Conservation (phyloP, 2,113 vertebrate genomes). For the Clarias gariepinus region DNA sequence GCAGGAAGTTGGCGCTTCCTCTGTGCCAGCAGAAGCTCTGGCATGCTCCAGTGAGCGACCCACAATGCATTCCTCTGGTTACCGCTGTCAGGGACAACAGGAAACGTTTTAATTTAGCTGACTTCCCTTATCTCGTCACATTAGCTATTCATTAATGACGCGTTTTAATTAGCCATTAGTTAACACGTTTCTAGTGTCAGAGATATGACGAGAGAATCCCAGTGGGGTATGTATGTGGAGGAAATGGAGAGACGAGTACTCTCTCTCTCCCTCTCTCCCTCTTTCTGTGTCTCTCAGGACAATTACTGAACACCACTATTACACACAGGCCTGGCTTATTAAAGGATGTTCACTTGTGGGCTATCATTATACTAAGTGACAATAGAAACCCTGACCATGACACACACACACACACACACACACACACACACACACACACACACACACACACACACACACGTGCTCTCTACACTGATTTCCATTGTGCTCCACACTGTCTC, state of each 20-base stretch:
- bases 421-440: slow-evolving; percentile 33
- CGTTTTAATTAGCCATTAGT: slow-evolving; percentile 80
- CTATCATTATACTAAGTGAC: slow-evolving; percentile 70
- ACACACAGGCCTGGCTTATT: slow-evolving; percentile 64
- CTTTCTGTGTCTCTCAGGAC: slow-evolving; percentile 54
- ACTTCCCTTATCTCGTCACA: slow-evolving; percentile 67
- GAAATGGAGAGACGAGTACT: slow-evolving; percentile 35
- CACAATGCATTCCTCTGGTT: slow-evolving; percentile 47
- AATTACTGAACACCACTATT: slow-evolving; percentile 65
- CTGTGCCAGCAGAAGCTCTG: slow-evolving; percentile 14
- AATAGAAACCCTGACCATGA: slow-evolving; percentile 67
- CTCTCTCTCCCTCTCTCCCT: slow-evolving; percentile 24
- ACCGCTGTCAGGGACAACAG: slow-evolving; percentile 56
- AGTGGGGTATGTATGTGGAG: slow-evolving; percentile 45
- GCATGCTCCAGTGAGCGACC: slow-evolving; percentile 19
- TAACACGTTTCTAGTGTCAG: slow-evolving; percentile 72
- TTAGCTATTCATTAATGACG: slow-evolving; percentile 72
- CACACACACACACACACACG: slow-evolving; percentile 31
- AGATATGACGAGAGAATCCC: slow-evolving; percentile 65
- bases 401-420: slow-evolving; percentile 39
- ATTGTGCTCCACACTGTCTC: slow-evolving; percentile 34
- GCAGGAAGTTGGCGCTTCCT: slow-evolving; percentile 26
- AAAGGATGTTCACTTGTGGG: slow-evolving; percentile 71
- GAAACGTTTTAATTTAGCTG: slow-evolving; percentile 71
- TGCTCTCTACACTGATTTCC: slow-evolving; percentile 39